Conservation (phyloP, 2,797 vertebrate species). For the Oreortyx pictus region DNA sequence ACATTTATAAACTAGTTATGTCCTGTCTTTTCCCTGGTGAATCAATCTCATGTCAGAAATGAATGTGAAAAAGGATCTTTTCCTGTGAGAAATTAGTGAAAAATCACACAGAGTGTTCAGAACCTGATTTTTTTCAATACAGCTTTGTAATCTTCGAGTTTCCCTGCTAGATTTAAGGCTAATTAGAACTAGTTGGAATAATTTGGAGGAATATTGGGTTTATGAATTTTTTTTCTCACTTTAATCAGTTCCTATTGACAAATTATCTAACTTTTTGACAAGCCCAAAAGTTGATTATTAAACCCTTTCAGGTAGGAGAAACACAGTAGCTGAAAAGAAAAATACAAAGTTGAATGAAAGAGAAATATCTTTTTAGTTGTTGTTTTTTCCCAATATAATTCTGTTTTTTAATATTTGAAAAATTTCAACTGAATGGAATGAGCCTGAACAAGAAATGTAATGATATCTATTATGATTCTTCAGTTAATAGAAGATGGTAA, state of each 20-base stretch:
- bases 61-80: background rate
- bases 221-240: background rate
- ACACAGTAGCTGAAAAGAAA: background rate
- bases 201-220: background rate
- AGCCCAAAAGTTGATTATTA: background rate
- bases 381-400: background rate
- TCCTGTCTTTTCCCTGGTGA: background rate
- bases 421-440: background rate
- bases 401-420: background rate
- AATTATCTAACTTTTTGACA: background rate
- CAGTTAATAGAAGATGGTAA: background rate
- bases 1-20: background rate
- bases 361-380: background rate
- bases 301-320: background rate
- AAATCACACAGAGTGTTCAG: background rate
- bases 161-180: background rate
- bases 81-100: background rate
- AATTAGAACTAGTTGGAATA: background rate
- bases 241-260: background rate
- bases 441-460: background rate
- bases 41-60: background rate
- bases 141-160: conserved; percentile 2
- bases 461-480: background rate
- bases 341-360: background rate
- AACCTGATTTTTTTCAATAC: background rate